A percentile compares a stretch with the other conserved stretches of the same genome.
phyloP scores from a whole-genome alignment of 2,797 vertebrate species.

The Rousettus madagascariensis region DNA sequence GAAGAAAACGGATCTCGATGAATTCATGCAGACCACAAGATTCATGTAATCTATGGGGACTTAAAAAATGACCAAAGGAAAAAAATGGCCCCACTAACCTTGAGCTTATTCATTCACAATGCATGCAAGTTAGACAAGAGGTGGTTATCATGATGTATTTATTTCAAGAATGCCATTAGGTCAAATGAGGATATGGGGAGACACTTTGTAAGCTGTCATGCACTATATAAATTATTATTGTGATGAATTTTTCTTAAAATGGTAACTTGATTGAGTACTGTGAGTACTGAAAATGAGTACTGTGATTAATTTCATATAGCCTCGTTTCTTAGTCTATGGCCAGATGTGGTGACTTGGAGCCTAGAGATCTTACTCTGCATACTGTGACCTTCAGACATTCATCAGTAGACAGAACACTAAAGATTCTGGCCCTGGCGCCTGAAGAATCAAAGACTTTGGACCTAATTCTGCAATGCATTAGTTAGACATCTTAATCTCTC shows the following conservation, averaged over 20 bases:
- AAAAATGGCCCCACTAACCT: not conserved
- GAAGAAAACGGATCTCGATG: not conserved
- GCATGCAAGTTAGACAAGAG: not conserved
- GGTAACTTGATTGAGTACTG: not conserved
- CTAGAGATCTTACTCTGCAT: not conserved
- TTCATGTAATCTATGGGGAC: not conserved
- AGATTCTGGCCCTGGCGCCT: not conserved
- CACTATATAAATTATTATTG: not conserved
- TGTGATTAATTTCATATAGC: not conserved
- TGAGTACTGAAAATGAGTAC: no score
- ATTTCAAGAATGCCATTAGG: not conserved
- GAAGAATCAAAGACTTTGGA: not conserved
- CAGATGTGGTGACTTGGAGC: not conserved
- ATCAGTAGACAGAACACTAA: not conserved
- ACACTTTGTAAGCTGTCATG: not conserved
- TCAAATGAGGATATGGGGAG: not conserved
- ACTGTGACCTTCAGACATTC: not conserved
- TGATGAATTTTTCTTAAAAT: slow-evolving; percentile 26
- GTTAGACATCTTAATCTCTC: not conserved
- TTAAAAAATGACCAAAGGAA: not conserved
- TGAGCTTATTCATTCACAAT: not conserved
- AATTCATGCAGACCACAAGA: not conserved
- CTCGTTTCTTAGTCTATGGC: not conserved
- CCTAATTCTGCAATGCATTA: not conserved
- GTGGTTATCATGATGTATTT: not conserved